These are phyloP conservation scores for Carcinoscorpius rotundicauda DNA, from an alignment of 1,140 invertebrate species.

Conservation along the genomic window DNA sequence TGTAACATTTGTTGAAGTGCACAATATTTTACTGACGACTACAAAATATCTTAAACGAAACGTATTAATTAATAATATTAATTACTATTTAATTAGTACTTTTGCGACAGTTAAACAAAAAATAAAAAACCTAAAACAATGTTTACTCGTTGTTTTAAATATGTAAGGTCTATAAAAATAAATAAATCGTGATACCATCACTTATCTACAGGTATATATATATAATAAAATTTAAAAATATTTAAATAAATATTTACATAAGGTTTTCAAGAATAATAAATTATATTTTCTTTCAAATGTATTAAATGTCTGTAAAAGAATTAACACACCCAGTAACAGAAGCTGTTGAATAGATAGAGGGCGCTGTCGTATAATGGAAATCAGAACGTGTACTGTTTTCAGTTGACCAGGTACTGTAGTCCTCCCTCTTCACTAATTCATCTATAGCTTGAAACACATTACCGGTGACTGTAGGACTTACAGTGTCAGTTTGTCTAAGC, in stretches of 20 bases:
- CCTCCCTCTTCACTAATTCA: conserved; percentile 5
- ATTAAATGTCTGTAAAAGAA: not conserved
- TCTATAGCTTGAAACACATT: conserved; percentile 8
- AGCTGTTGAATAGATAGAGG: not conserved
- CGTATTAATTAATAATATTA: too few species aligned
- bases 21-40: too few species aligned
- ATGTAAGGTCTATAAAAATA: too few species aligned
- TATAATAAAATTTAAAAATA: not conserved
- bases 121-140: too few species aligned
- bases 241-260: not conserved
- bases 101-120: too few species aligned
- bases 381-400: not conserved
- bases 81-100: too few species aligned
- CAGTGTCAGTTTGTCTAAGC: not conserved
- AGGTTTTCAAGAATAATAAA: not conserved
- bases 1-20: not conserved
- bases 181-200: not conserved
- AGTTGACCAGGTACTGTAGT: conserved; percentile 2
- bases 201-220: not conserved
- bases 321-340: not conserved
- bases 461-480: not conserved
- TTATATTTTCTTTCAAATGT: not conserved
- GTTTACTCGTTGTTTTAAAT: too few species aligned
- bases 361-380: conserved; percentile 1
- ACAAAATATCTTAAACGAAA: too few species aligned